phyloP scores from a whole-genome alignment of 2,113 vertebrate genomes.

The Chaetops frenatus region DNA sequence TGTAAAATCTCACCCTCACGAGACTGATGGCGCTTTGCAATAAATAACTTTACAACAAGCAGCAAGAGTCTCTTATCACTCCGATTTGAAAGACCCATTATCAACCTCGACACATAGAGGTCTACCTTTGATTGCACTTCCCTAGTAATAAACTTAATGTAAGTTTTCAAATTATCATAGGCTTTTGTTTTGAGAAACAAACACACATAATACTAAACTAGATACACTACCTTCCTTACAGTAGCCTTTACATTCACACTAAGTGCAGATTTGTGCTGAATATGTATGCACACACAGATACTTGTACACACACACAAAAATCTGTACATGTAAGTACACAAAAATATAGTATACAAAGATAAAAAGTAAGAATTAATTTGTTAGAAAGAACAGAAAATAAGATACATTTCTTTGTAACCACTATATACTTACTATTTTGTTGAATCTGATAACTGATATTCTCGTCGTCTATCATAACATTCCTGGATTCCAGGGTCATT shows the following conservation, averaged over 20 bases:
- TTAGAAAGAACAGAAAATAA: neutral
- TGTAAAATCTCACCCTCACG: too few species aligned
- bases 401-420: neutral
- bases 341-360: neutral
- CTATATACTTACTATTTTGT: slow-evolving; percentile 88
- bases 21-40: too few species aligned
- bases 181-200: neutral
- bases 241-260: neutral
- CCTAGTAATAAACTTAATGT: neutral
- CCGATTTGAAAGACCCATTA: too few species aligned
- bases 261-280: neutral
- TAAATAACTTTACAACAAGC: too few species aligned
- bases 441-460: slow-evolving; percentile 93
- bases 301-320: neutral
- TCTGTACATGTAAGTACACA: neutral
- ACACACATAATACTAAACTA: neutral
- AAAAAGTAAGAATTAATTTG: neutral
- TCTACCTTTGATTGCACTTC: neutral
- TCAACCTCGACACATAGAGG: too few species aligned
- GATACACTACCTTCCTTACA: neutral
- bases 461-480: slow-evolving; percentile 87
- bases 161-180: neutral
- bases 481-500: slow-evolving; percentile 90
- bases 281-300: neutral
- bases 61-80: too few species aligned